These are phyloP conservation scores for Globicephala melas DNA, from an alignment of 2,113 vertebrate species.

Conservation along the genomic window DNA sequence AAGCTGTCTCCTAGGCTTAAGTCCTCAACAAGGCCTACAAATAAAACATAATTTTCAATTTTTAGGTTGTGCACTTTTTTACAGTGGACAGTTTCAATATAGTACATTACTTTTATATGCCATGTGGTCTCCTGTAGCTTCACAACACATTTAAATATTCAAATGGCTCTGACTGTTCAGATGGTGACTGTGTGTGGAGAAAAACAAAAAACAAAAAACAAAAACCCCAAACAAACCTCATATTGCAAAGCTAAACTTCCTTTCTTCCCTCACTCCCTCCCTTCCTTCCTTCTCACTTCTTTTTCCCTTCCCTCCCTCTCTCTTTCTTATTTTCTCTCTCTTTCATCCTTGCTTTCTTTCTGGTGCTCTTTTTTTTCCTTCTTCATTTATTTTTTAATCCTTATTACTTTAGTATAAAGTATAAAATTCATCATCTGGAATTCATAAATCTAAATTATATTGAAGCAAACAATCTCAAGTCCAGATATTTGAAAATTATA, in stretches of 20 bases:
- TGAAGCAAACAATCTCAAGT: neutral
- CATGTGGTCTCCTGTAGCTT: neutral
- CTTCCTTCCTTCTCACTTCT: neutral
- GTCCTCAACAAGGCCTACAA: too few species aligned
- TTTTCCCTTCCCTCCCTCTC: too few species aligned
- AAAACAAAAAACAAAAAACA: neutral
- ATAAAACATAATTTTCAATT: too few species aligned
- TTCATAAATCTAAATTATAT: neutral
- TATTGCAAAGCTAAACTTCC: neutral
- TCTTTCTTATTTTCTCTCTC: neutral
- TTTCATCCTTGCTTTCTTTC: neutral
- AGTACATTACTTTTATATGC: neutral
- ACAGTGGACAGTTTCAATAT: neutral
- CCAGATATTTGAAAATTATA: neutral
- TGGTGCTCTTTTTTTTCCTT: too few species aligned
- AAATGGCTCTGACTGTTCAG: neutral
- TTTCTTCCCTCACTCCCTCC: neutral
- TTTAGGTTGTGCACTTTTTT: too few species aligned
- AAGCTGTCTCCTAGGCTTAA: too few species aligned
- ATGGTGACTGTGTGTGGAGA: neutral
- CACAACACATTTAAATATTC: neutral
- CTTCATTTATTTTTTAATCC: neutral
- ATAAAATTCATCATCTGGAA: neutral
- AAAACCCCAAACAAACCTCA: too few species aligned
- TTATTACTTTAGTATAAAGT: neutral